phyloP scores from a whole-genome alignment of 2,888 invertebrate species.

The Eutolmus rufibarbis region DNA sequence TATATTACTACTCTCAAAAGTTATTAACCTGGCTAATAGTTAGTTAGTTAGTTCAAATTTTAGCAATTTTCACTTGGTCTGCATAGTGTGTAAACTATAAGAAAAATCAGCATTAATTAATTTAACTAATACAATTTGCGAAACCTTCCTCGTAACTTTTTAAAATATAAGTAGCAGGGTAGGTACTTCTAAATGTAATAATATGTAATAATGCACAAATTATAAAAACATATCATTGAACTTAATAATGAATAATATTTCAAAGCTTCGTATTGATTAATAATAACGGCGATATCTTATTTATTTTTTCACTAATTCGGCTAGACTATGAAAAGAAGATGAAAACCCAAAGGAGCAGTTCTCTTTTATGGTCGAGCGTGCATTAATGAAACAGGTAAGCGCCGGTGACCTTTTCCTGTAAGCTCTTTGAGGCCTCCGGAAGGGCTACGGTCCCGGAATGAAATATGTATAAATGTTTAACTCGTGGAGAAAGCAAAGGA shows the following conservation, averaged over 20 bases:
- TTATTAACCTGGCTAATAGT: no score
- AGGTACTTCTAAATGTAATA: no score
- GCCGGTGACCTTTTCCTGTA: neutral
- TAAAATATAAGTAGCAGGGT: no score
- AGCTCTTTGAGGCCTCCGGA: neutral
- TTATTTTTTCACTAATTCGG: neutral
- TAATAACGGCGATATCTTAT: neutral
- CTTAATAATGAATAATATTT: neutral
- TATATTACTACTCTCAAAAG: no score
- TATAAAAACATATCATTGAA: neutral
- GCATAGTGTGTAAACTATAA: no score
- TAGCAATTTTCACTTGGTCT: no score
- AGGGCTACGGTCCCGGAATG: neutral
- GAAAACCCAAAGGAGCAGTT: neutral
- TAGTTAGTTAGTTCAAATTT: no score
- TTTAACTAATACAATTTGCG: no score
- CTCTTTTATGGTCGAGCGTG: neutral
- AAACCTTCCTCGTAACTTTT: no score
- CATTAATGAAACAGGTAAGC: neutral
- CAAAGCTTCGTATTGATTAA: neutral
- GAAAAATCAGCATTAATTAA: no score
- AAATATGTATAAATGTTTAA: neutral
- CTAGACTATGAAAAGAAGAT: neutral
- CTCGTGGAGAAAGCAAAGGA: conserved; percentile 37
- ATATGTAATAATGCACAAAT: no score